phyloP scores from a whole-genome alignment of 2,797 vertebrate species.

The Muscicapa striata region DNA sequence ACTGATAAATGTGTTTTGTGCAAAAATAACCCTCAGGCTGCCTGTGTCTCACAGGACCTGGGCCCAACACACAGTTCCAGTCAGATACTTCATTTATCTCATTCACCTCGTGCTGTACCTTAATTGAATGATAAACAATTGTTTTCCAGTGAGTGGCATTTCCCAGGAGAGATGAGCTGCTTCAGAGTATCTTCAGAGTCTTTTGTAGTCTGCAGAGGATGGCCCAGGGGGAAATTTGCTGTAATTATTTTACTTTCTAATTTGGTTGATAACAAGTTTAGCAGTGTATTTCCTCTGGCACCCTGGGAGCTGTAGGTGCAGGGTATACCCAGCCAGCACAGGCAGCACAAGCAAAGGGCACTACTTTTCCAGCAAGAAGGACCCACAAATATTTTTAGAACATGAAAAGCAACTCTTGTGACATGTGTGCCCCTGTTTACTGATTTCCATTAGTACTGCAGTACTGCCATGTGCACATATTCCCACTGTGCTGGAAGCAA shows the following conservation, averaged over 20 bases:
- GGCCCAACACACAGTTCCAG: neutral
- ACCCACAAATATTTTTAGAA: neutral
- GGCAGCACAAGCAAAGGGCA: neutral
- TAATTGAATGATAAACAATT: neutral
- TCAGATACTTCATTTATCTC: neutral
- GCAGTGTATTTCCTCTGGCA: neutral
- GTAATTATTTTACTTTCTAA: slow-evolving; percentile 3
- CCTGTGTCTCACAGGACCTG: neutral
- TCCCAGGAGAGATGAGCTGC: neutral
- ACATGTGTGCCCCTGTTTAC: neutral
- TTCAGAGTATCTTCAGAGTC: neutral
- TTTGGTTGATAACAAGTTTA: neutral
- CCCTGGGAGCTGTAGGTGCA: neutral
- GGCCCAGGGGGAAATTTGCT: neutral
- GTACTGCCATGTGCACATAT: neutral
- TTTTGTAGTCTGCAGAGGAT: neutral
- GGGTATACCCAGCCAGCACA: neutral
- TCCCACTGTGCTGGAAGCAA: slow-evolving; percentile 18
- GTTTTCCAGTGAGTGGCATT: neutral
- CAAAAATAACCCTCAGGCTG: neutral
- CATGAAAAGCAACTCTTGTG: neutral
- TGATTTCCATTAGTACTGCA: slow-evolving; percentile 14
- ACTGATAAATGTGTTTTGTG: neutral
- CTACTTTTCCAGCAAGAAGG: neutral
- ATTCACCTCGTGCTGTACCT: neutral